Percentiles rank a stretch among this genome's conserved stretches.
phyloP scores from a whole-genome alignment of 64 coral and sea anemone species.

The Dendrophyllia cribrosa region DNA sequence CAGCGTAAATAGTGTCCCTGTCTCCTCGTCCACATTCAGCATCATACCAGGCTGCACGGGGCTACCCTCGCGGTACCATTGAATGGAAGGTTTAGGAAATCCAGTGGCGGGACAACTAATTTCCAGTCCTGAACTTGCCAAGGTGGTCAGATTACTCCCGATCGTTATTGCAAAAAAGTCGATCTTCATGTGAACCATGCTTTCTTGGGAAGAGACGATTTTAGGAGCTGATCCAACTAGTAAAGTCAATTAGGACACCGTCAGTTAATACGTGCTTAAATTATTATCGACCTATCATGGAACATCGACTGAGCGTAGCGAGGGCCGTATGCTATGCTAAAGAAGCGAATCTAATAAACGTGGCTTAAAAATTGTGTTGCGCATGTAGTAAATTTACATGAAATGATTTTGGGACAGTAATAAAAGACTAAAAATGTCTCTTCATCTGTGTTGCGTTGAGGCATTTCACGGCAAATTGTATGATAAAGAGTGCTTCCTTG shows the following conservation, averaged over 20 bases:
- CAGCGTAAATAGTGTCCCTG: constrained; percentile 16
- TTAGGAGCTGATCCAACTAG: constrained; percentile 49
- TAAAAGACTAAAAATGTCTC: too few relatives aligned
- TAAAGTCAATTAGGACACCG: background rate
- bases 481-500: background rate
- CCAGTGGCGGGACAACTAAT: constrained; percentile 63
- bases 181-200: background rate
- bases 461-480: background rate
- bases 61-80: constrained; percentile 32
- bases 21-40: constrained; percentile 26
- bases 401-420: too few relatives aligned
- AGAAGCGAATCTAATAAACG: too few relatives aligned
- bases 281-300: background rate
- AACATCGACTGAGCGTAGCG: background rate
- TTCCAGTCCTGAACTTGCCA: constrained; percentile 38
- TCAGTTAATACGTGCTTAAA: background rate
- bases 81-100: constrained; percentile 48
- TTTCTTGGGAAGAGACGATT: constrained; percentile 13
- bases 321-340: too few relatives aligned
- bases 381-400: too few relatives aligned
- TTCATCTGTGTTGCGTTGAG: too few relatives aligned
- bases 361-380: too few relatives aligned
- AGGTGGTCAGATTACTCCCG: constrained; percentile 44
- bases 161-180: constrained; percentile 14
- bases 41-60: constrained; percentile 31